phyloP scores from a whole-genome alignment of 2,888 invertebrate genomes.

The Agrochola lychnidis region DNA sequence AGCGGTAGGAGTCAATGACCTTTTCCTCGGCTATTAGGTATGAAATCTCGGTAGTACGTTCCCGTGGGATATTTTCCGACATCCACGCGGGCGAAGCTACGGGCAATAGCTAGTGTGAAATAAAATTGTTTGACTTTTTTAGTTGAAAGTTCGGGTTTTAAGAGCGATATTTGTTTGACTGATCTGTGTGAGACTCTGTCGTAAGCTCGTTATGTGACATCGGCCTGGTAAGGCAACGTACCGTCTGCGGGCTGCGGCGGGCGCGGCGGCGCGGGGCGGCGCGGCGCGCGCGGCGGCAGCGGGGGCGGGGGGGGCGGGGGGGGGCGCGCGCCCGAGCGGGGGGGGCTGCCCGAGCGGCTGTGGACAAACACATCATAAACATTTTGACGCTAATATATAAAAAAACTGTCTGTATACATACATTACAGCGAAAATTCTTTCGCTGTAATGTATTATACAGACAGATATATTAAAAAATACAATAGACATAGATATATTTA shows the following conservation, averaged over 20 bases:
- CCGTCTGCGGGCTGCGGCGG: constrained; percentile 11
- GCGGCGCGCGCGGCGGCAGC: constrained; percentile 28
- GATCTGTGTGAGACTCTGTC: not conserved
- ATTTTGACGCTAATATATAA: not conserved
- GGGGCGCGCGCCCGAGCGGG: constrained; percentile 21
- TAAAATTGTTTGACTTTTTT: not conserved
- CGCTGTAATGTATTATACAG: too few relatives aligned
- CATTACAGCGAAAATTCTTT: too few relatives aligned
- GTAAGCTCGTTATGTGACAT: not conserved
- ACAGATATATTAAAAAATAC: too few relatives aligned
- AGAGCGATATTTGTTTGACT: not conserved
- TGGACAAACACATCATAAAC: fast-evolving
- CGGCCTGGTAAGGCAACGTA: not conserved
- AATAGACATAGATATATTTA: too few relatives aligned
- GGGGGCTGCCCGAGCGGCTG: constrained; percentile 11
- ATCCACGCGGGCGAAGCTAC: too few relatives aligned
- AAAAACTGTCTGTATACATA: too few relatives aligned
- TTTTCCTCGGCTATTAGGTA: too few relatives aligned
- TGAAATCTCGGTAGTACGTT: too few relatives aligned
- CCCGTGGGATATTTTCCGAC: too few relatives aligned
- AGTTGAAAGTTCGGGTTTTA: not conserved
- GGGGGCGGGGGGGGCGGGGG: constrained; percentile 48
- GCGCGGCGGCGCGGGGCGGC: constrained; percentile 36
- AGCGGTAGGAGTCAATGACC: too few relatives aligned
- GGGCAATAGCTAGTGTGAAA: too few relatives aligned